A percentile compares a stretch with the other conserved stretches of the same genome.
Conservation (phyloP, 1,140 invertebrate genomes). For the Aleiodes sp. region DNA sequence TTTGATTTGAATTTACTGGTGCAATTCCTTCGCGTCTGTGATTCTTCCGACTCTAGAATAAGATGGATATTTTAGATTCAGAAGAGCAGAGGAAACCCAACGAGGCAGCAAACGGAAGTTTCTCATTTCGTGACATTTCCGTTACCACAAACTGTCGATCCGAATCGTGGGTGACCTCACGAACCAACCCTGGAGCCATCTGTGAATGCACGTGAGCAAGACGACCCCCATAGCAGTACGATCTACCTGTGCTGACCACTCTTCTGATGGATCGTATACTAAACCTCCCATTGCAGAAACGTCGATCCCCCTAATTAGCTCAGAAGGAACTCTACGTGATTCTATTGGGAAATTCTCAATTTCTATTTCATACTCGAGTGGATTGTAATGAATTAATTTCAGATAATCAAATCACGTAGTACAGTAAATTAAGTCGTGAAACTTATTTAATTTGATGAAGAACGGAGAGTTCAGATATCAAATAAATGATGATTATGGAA, state of each 20-base stretch:
- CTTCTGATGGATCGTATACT: not conserved
- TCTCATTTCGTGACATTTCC: slow-evolving; percentile 22
- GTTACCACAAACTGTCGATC: slow-evolving; percentile 31
- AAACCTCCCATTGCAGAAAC: not conserved
- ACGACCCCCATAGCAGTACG: not conserved
- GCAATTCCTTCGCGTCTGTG: not conserved
- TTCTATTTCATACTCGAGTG: slow-evolving; percentile 6
- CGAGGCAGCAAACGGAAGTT: slow-evolving; percentile 20
- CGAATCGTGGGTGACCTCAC: slow-evolving; percentile 16
- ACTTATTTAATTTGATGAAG: too few relatives aligned
- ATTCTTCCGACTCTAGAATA: not conserved
- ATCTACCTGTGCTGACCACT: not conserved
- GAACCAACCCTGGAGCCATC: slow-evolving; percentile 1
- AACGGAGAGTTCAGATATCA: too few relatives aligned
- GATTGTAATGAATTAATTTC: not conserved
- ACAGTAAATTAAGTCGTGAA: too few relatives aligned
- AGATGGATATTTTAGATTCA: slow-evolving; percentile 15
- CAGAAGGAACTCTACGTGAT: slow-evolving; percentile 5
- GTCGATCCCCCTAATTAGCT: slow-evolving; percentile 2
- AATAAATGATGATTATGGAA: too few relatives aligned
- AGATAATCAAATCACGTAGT: slow-evolving; percentile 2
- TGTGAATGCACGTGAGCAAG: slow-evolving; percentile 25
- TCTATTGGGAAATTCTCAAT: not conserved
- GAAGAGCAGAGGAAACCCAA: slow-evolving; percentile 7
- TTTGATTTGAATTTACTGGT: not conserved